Base-by-base conservation (phyloP, 2,888 invertebrate species). In the Harpalus rubripes region DNA sequence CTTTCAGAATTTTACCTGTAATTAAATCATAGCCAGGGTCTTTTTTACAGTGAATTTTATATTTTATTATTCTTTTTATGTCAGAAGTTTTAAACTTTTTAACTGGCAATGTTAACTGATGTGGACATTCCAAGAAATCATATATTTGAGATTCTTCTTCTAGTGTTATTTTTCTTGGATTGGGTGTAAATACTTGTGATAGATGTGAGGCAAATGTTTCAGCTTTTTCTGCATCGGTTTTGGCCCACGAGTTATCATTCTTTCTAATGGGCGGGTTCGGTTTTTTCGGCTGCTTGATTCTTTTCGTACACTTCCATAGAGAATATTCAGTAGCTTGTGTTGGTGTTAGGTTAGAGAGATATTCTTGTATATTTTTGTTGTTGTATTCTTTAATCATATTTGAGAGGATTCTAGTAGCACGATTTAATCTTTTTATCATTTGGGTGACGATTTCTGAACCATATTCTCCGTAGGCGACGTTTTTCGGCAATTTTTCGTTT, bases 131-230 rank as follows among this genome's bases (percentile, higher is more conserved):
- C n/a, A 56, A 15, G 5, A n/a, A 56, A 6, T 56, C 12, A 4
- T 56, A n/a, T 56, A 56, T 56, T 56, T 56, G 2, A 32, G 32
- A 32, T 56, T 56, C 56, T 56, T 56, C 56, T 56, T 56, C 56
- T 56, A 56, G 3, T 56, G 56, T 56, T 56, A 56, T 56, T 56
- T 32, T 5, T 56, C 3, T 56, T 8, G 12, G 10, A 15, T n/a
- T 6, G 1, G 7, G 56, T 56, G 56, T 56, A 15, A 12, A 56
- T 15, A 56, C 56, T 56, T 32, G 32, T 32, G 32, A 32, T 6
- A 32, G 32, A 32, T 32, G 32, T 32, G 32, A 6, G 5, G 32
- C 32, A 32, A 32, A 32, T 32, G 32, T 32, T 32, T 32, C 32
- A 32, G 32, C 32, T 32, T 32, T 32, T 32, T 32, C 3, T 32